Evolutionary conservation across 2,888 invertebrate species (phyloP), one percentile per base, ranked within the genome.

Genomic region (Hemaris fuciformis): DNA sequence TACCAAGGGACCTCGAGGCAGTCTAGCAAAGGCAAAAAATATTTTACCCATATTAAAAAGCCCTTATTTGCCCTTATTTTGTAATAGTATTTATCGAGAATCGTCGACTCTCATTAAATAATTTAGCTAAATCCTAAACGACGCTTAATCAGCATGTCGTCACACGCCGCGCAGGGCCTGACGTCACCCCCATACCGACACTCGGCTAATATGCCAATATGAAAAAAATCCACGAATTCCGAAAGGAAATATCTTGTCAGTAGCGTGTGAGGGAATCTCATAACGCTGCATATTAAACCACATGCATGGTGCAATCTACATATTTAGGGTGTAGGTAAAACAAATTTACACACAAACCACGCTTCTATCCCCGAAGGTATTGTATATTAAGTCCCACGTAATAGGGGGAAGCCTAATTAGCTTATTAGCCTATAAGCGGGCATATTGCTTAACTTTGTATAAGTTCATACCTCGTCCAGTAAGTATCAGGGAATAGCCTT

Each of bases 191-290:
- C 8, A n/a, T 7, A 10, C 45, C 45, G 22, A 22, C 27, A 31
- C 20, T 18, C 8, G 10, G 18, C 53, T 31, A 53, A 53, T 53
- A 53, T 27, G 53, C 27, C 18, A 58, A 72, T 65, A 72, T 72
- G 67, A 69, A 64, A 62, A 71, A 73, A 63, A 72, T 69, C 66
- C 61, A 38, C 38, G 60, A 63, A 74, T 72, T 69, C 72, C 56
- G 45, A n/a, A 15, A 25, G 31, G 63, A 43, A 65, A 67, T 64
- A 61, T 65, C 62, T 67, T 62, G 60, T 58, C 58, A 43, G 34
- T 8, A 45, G 59, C 8, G 34, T 64, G 63, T 69, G 66, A 45
- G 7, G 61, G 60, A 46, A 73, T 71, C 20, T 31, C 27, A 53
- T 53, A 53, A 31, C 22, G 1, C 13, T 63, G 62, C 60, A 57